phyloP scores from a whole-genome alignment of 2,113 vertebrate species.

The Oryzias curvinotus region DNA sequence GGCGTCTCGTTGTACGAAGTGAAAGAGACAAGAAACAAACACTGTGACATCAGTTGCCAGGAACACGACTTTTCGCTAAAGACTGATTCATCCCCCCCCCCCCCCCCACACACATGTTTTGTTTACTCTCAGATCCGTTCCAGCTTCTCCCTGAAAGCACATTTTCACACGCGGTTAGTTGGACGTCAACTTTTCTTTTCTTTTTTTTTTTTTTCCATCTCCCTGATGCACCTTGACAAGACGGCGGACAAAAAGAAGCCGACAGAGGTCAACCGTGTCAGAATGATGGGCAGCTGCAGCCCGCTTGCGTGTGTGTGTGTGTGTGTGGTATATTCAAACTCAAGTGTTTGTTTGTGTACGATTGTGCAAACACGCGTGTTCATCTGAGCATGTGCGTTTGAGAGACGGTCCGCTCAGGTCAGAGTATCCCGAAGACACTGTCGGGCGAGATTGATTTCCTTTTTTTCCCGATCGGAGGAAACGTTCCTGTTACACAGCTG shows the following conservation, averaged over 20 bases:
- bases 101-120: too few species aligned
- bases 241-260: slow-evolving; percentile 32
- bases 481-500: slow-evolving; percentile 94
- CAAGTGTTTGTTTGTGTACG: slow-evolving; percentile 45
- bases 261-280: slow-evolving; percentile 53
- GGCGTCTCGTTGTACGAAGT: too few species aligned
- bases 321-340: slow-evolving; percentile 33
- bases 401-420: slow-evolving; percentile 79
- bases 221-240: slow-evolving; percentile 53
- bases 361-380: slow-evolving; percentile 12
- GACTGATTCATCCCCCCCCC: too few species aligned
- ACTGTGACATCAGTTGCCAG: too few species aligned
- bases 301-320: neutral
- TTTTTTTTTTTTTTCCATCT: slow-evolving; percentile 4
- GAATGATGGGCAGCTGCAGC: slow-evolving; percentile 31
- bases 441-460: slow-evolving; percentile 95
- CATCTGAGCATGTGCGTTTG: slow-evolving; percentile 16
- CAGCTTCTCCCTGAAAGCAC: too few species aligned
- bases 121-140: too few species aligned
- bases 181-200: slow-evolving; percentile 1
- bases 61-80: too few species aligned
- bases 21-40: too few species aligned
- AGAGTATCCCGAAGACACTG: slow-evolving; percentile 96
- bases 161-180: neutral
- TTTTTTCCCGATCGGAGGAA: slow-evolving; percentile 84